These are phyloP conservation scores for Lypha dubia DNA, from an alignment of 2,888 invertebrate species.

Conservation along the genomic window DNA sequence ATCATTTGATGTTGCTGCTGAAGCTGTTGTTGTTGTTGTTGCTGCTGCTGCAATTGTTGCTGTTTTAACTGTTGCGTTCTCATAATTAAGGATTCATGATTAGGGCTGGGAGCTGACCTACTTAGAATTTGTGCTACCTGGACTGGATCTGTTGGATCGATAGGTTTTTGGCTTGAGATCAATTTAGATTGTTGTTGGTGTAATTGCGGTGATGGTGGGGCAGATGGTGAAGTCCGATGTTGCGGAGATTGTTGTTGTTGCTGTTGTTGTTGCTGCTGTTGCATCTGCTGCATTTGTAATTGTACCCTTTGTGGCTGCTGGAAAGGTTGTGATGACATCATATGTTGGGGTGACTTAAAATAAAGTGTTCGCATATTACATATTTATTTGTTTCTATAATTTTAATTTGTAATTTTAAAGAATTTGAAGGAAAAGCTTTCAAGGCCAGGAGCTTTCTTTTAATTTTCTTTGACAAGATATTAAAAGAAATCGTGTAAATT, in stretches of 20 bases:
- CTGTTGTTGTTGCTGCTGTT: constrained; percentile 77
- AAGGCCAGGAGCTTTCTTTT: too few species aligned
- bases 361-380: background rate
- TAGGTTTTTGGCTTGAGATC: constrained; percentile 77
- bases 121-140: constrained; percentile 82
- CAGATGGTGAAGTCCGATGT: constrained; percentile 75
- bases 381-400: too few species aligned
- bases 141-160: constrained; percentile 82
- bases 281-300: constrained; percentile 76
- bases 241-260: constrained; percentile 80
- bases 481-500: too few species aligned
- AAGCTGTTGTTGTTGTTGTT: constrained; percentile 72
- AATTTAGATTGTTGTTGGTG: constrained; percentile 77
- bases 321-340: constrained; percentile 76
- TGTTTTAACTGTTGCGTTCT: constrained; percentile 81
- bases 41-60: constrained; percentile 74
- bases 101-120: constrained; percentile 81
- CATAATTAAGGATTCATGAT: constrained; percentile 82
- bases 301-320: constrained; percentile 79
- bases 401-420: too few species aligned
- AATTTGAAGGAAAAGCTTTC: too few species aligned
- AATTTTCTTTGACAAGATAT: too few species aligned
- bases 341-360: constrained; percentile 75
- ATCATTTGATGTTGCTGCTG: constrained; percentile 72
- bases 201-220: constrained; percentile 80